phyloP scores from a whole-genome alignment of 2,113 vertebrate species.

The Oryzias woworae region DNA sequence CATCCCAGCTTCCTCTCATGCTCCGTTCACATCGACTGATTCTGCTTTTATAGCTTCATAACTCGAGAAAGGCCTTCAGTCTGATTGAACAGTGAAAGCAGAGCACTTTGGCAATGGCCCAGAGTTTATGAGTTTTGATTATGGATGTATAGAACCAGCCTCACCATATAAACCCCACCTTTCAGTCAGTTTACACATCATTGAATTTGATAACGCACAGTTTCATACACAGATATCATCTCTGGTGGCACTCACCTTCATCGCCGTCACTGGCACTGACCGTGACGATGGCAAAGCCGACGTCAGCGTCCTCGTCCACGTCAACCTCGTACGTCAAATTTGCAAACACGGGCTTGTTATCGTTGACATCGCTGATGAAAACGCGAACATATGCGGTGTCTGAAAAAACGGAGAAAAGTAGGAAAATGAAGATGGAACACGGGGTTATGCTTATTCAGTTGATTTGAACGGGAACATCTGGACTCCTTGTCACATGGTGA shows the following conservation, averaged over 20 bases:
- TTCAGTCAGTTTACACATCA: neutral
- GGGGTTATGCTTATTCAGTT: constrained; percentile 75
- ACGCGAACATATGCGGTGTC: constrained; percentile 84
- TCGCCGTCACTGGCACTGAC: constrained; percentile 86
- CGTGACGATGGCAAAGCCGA: constrained; percentile 80
- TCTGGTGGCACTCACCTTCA: constrained; percentile 77
- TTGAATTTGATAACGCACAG: neutral
- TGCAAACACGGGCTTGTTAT: constrained; percentile 86
- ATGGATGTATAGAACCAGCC: neutral
- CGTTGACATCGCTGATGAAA: constrained; percentile 87
- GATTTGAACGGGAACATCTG: constrained; percentile 59
- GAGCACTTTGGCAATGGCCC: constrained; percentile 8
- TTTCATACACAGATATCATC: neutral
- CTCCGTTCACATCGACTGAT: too few relatives aligned
- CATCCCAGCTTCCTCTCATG: too few relatives aligned
- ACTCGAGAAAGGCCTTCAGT: too few relatives aligned
- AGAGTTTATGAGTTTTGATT: constrained; percentile 1
- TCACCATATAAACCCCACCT: constrained; percentile 1
- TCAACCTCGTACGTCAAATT: constrained; percentile 80
- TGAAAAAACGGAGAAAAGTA: constrained; percentile 40
- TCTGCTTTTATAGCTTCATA: too few relatives aligned
- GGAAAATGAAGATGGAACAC: constrained; percentile 36
- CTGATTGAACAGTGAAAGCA: neutral
- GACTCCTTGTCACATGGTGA: constrained; percentile 23
- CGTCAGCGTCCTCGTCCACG: constrained; percentile 85